Evolutionary conservation across 2,797 vertebrate genomes (phyloP).

Genomic region (Coregonus ussuriensis): DNA sequence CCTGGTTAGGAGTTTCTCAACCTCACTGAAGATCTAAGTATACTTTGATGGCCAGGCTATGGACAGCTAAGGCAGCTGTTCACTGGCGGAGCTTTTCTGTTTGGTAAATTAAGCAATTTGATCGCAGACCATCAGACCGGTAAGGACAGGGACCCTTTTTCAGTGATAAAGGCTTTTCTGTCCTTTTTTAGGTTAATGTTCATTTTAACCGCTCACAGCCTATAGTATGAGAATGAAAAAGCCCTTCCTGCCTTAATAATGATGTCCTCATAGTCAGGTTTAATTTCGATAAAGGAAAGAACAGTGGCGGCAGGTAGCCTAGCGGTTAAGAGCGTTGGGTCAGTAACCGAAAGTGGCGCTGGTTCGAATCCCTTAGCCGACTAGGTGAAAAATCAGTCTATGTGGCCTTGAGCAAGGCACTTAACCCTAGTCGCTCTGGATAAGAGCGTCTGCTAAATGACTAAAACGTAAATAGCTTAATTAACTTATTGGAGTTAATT

Average conservation of each 20-base stretch:
- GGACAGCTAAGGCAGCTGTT: slow-evolving; percentile 20
- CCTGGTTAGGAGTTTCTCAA: slow-evolving; percentile 29
- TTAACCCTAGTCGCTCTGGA: too few species aligned
- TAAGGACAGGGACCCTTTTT: slow-evolving; percentile 18
- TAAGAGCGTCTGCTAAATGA: neutral
- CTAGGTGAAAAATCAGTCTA: too few species aligned
- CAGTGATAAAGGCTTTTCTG: neutral
- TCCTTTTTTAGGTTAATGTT: neutral
- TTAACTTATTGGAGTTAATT: slow-evolving; percentile 1
- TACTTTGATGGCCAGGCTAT: slow-evolving; percentile 23
- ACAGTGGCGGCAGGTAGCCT: too few species aligned
- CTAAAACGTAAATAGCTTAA: neutral
- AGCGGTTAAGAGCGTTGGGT: too few species aligned
- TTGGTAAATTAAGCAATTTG: slow-evolving; percentile 57
- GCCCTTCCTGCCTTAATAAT: neutral
- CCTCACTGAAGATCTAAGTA: slow-evolving; percentile 48
- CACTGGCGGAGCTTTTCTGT: slow-evolving; percentile 29
- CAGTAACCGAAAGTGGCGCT: too few species aligned
- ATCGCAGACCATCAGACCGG: slow-evolving; percentile 36
- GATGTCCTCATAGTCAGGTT: neutral
- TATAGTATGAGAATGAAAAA: neutral
- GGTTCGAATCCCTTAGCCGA: too few species aligned
- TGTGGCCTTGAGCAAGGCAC: too few species aligned
- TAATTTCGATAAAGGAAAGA: slow-evolving; percentile 15
- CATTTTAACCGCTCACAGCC: slow-evolving; percentile 13